phyloP scores from a whole-genome alignment of 2,888 invertebrate species.

The Atrina japonica region DNA sequence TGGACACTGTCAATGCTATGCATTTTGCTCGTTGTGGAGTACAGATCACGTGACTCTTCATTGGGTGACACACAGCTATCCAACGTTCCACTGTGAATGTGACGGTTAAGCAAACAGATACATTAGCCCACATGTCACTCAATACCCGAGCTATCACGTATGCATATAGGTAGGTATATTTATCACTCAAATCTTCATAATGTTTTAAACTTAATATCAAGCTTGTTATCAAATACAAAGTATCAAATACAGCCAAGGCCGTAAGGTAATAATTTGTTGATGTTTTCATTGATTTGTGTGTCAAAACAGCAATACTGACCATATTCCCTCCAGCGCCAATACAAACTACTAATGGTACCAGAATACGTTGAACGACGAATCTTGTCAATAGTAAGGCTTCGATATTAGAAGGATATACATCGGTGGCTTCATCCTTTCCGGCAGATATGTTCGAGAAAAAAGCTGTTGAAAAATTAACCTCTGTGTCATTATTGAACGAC shows the following conservation, averaged over 20 bases:
- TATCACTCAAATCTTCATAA: conserved; percentile 83
- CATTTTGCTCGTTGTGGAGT: conserved; percentile 87
- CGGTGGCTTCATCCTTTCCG: no score
- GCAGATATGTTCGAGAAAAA: no score
- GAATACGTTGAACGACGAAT: conserved; percentile 68
- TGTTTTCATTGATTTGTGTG: conserved; percentile 74
- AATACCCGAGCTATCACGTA: conserved; percentile 83
- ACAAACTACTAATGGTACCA: conserved; percentile 71
- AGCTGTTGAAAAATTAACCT: no score
- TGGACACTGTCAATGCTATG: conserved; percentile 84
- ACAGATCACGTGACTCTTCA: conserved; percentile 83
- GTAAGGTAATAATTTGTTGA: conserved; percentile 84
- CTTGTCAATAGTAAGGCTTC: conserved; percentile 56
- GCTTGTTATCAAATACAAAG: conserved; percentile 86
- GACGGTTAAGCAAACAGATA: conserved; percentile 88
- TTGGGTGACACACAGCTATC: conserved; percentile 88
- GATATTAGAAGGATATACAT: no score
- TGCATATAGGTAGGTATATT: conserved; percentile 83
- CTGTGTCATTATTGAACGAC: no score
- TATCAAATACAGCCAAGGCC: conserved; percentile 87
- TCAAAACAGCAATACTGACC: conserved; percentile 75
- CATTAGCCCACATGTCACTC: conserved; percentile 85
- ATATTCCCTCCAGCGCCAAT: conserved; percentile 75
- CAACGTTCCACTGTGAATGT: conserved; percentile 89
- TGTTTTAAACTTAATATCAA: conserved; percentile 85